Evolutionary conservation across 37 sponge, comb jelly and placozoan species (phyloP).

Genomic region (Cliona cf. orientalis): DNA sequence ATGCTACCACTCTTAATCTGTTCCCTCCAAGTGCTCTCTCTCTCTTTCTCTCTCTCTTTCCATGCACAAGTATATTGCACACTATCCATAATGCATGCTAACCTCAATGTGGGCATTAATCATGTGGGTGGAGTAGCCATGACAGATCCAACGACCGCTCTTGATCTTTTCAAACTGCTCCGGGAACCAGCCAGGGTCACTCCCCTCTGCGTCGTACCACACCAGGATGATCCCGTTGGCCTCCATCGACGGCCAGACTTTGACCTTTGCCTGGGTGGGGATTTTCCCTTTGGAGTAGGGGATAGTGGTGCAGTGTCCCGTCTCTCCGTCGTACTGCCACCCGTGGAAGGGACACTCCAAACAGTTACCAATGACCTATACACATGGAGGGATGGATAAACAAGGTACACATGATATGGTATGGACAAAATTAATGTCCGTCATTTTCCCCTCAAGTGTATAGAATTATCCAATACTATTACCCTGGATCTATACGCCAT

Average conservation of each 20-base stretch:
- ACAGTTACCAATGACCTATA: conserved; percentile 61
- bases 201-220: conserved; percentile 75
- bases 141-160: too few species aligned
- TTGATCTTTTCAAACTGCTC: conserved; percentile 50
- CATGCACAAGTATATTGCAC: too few species aligned
- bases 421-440: too few species aligned
- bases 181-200: conserved; percentile 49
- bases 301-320: conserved; percentile 60
- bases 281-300: conserved; percentile 67
- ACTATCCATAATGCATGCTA: too few species aligned
- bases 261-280: conserved; percentile 53
- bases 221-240: conserved; percentile 43
- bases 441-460: too few species aligned
- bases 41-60: too few species aligned
- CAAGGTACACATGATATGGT: too few species aligned
- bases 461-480: too few species aligned
- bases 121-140: neutral
- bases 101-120: neutral
- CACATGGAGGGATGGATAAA: too few species aligned
- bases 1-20: too few species aligned
- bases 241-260: conserved; percentile 52
- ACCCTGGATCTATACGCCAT: too few species aligned
- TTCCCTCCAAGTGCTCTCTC: neutral
- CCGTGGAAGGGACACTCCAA: conserved; percentile 77
- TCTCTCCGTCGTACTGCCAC: conserved; percentile 62